phyloP scores from a whole-genome alignment of 2,113 vertebrate genomes.

The Lynx canadensis region DNA sequence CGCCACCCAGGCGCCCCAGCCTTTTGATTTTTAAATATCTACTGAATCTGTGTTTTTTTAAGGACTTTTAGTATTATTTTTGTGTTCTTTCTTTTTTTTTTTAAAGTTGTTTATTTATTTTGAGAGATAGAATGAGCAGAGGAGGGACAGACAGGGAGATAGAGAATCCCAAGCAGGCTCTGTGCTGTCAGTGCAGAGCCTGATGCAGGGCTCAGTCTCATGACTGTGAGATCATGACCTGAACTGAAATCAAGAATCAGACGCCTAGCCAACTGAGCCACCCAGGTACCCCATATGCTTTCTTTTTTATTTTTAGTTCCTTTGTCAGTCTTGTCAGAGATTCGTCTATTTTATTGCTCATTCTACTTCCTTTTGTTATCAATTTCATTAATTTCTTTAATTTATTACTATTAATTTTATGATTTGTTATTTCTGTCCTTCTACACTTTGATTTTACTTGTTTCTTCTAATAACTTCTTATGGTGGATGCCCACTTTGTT shows the following conservation, averaged over 20 bases:
- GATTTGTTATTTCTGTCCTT: neutral
- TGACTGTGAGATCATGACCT: too few species aligned
- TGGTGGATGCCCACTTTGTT: neutral
- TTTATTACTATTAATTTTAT: neutral
- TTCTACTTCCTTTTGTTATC: neutral
- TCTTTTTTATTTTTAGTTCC: neutral
- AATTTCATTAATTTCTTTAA: neutral
- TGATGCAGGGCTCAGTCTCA: too few species aligned
- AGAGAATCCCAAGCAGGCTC: too few species aligned
- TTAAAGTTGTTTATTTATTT: too few species aligned
- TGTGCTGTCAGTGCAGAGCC: too few species aligned
- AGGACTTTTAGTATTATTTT: neutral
- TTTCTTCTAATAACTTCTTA: neutral
- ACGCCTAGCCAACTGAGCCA: too few species aligned
- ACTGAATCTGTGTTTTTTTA: neutral
- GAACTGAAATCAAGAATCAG: too few species aligned
- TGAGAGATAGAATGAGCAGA: too few species aligned
- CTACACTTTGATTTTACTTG: neutral
- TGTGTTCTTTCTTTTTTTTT: neutral
- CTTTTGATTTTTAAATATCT: slow-evolving; percentile 2
- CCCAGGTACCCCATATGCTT: neutral
- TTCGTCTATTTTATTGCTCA: neutral
- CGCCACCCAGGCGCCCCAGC: too few species aligned
- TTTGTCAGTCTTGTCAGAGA: neutral
- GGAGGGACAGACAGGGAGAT: too few species aligned